Evolutionary conservation across 1,140 invertebrate genomes (phyloP).

Genomic region (Brachionus asplanchnoidis): DNA sequence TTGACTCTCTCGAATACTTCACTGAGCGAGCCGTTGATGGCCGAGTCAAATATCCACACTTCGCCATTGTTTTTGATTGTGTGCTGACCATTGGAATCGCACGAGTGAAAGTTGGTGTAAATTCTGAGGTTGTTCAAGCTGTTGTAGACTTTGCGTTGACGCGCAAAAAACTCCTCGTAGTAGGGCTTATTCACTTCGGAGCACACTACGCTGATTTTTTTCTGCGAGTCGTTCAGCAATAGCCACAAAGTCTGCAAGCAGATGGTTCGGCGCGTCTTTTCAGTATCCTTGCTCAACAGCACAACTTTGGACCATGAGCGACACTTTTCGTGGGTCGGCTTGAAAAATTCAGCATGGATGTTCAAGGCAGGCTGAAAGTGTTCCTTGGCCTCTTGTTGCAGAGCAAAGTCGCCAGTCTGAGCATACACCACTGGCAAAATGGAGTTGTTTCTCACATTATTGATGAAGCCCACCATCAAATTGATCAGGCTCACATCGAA

Average conservation of each 20-base stretch:
- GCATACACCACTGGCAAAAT: constrained; percentile 31
- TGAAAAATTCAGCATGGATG: constrained; percentile 30
- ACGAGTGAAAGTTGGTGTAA: constrained; percentile 27
- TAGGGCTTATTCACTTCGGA: constrained; percentile 37
- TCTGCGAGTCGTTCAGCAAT: constrained; percentile 31
- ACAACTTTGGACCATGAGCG: constrained; percentile 7
- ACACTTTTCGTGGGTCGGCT: constrained; percentile 10
- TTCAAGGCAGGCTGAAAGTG: constrained; percentile 29
- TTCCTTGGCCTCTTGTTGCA: constrained; percentile 13
- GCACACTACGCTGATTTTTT: constrained; percentile 36
- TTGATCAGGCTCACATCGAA: constrained; percentile 11
- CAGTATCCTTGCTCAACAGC: neutral
- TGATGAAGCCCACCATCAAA: constrained; percentile 27
- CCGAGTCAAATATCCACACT: constrained; percentile 31
- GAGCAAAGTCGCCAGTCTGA: neutral
- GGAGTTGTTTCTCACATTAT: constrained; percentile 1
- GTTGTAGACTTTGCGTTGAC: constrained; percentile 39
- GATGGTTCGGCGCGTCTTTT: constrained; percentile 18
- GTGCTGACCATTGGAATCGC: constrained; percentile 8
- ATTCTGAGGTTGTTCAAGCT: constrained; percentile 37
- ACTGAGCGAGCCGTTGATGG: constrained; percentile 8
- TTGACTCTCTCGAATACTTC: constrained; percentile 11
- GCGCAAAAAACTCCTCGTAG: constrained; percentile 36
- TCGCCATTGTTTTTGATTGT: constrained; percentile 31
- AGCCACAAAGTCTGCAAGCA: constrained; percentile 40